Evolutionary conservation across 2,797 vertebrate genomes (phyloP), one percentile per base, ranked within the genome.

Genomic region (Fratercula arctica): DNA sequence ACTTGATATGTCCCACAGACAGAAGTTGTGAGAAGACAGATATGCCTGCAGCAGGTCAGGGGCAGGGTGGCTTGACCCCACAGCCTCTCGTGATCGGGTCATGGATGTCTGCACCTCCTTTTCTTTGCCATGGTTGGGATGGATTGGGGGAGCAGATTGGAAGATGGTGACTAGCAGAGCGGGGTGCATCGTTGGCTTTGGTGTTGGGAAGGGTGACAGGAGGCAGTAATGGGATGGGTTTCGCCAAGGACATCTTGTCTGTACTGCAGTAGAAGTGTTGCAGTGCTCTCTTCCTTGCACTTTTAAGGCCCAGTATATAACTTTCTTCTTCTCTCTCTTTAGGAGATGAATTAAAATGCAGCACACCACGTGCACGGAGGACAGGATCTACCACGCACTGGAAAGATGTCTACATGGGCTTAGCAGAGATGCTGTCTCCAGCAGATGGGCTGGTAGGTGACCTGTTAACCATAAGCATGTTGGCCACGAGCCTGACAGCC

Each of bases 281-380:
- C 28, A 16, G 13, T 31, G 75, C 46, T 56, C 48, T 43, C 28
- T 56, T 54, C n/a, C 43, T 76, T 20, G 11, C 31, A 17, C n/a
- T 77, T 61, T 9, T 54, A 16, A 46, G n/a, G 14, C 33, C 53
- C 4, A 4, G 8, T 19, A 9, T 13, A 10, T 85, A 37, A 94
- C 43, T 48, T 33, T 28, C 6, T 66, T 72, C 29, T 76, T 80
- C 43, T 91, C 51, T 20, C 69, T 10, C 6, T 10, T 2, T 92
- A 99, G 99, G 98, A 96, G 54, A 98, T 98, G 98, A 99, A 96
- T 95, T 96, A 98, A 98, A 96, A 99, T 99, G 99, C 99, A 99
- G 98, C 98, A 99, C 98, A 99, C 99, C 37, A 99, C 99, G 11
- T 99, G 99, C 97, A 99, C 99, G 1, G 99, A 99, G 98, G 99